Conservation (phyloP, 2,888 invertebrate genomes). For the Melinopterus prodromus region DNA sequence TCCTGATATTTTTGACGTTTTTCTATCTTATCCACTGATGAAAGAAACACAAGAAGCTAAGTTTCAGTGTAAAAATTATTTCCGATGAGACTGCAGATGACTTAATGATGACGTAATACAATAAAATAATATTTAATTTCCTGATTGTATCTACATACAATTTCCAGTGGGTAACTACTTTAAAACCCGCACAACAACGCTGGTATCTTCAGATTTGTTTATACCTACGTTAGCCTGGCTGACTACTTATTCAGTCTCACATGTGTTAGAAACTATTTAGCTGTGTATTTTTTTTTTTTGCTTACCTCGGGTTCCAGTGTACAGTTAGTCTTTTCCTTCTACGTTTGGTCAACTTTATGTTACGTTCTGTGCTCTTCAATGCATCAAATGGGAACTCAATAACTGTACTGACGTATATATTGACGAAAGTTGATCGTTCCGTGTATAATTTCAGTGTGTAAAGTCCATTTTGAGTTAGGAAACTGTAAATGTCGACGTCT, state of each 20-base stretch:
- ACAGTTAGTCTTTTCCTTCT: slow-evolving; percentile 52
- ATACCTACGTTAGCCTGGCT: too few relatives aligned
- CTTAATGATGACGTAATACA: too few relatives aligned
- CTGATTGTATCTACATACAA: too few relatives aligned
- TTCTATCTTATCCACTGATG: too few relatives aligned
- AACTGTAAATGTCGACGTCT: slow-evolving; percentile 20
- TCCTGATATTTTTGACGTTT: too few relatives aligned
- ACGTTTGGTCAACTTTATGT: slow-evolving; percentile 32
- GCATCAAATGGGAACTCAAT: slow-evolving; percentile 24
- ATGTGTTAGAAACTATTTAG: slow-evolving; percentile 6
- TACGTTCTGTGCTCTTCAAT: slow-evolving; percentile 4
- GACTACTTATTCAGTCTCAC: neutral
- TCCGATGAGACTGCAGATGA: too few relatives aligned
- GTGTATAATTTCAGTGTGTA: slow-evolving; percentile 13
- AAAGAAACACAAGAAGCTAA: too few relatives aligned
- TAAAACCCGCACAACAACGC: too few relatives aligned
- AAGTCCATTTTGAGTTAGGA: slow-evolving; percentile 15
- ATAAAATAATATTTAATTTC: too few relatives aligned
- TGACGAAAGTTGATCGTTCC: slow-evolving; percentile 12
- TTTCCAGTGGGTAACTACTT: too few relatives aligned
- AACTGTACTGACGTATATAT: slow-evolving; percentile 22
- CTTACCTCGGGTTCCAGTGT: slow-evolving; percentile 57
- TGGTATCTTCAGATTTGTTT: too few relatives aligned
- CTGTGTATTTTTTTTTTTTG: neutral
- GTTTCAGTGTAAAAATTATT: too few relatives aligned